A percentile compares a stretch with the other conserved stretches of the same genome.
These are phyloP conservation scores for Didymodactylos carnosus DNA, from an alignment of 2,888 invertebrate genomes.

Conservation along the genomic window DNA sequence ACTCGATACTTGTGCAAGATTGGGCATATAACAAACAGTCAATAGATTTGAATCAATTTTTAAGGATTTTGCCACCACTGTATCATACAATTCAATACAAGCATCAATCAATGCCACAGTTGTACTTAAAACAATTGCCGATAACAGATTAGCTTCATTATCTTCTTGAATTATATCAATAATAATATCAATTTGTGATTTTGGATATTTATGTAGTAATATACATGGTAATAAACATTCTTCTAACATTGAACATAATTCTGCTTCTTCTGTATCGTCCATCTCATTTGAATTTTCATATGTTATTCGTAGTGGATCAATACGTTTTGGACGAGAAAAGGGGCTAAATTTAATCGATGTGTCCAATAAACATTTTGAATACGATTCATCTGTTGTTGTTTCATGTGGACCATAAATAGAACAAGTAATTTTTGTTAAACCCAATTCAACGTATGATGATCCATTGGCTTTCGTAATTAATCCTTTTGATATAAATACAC, in stretches of 20 bases:
- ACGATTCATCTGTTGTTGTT: slow-evolving; percentile 5
- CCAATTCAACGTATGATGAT: slow-evolving; percentile 8
- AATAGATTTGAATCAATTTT: neutral
- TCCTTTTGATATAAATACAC: neutral
- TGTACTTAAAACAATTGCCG: slow-evolving; percentile 2
- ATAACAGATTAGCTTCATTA: slow-evolving; percentile 4
- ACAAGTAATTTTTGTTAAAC: slow-evolving; percentile 5
- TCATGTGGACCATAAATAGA: slow-evolving; percentile 12
- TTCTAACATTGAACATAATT: slow-evolving; percentile 9
- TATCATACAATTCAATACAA: slow-evolving; percentile 13
- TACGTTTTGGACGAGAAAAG: slow-evolving; percentile 4
- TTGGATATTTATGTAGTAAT: slow-evolving; percentile 14
- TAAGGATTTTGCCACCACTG: slow-evolving; percentile 3
- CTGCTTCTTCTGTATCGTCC: slow-evolving; percentile 3
- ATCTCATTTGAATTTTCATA: slow-evolving; percentile 5
- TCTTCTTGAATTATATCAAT: slow-evolving; percentile 9
- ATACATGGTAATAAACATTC: slow-evolving; percentile 11
- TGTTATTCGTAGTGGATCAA: slow-evolving; percentile 3
- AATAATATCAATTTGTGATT: slow-evolving; percentile 11
- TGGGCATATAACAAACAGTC: slow-evolving; percentile 12
- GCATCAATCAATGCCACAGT: slow-evolving; percentile 11
- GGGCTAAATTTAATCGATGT: slow-evolving; percentile 8
- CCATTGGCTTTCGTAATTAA: slow-evolving; percentile 8
- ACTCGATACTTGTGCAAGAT: slow-evolving; percentile 10
- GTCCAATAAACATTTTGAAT: slow-evolving; percentile 5